Evolutionary conservation across 2,888 invertebrate species (phyloP), one percentile per base, ranked within the genome.

Genomic region (Troglohyphantes excavatus): DNA sequence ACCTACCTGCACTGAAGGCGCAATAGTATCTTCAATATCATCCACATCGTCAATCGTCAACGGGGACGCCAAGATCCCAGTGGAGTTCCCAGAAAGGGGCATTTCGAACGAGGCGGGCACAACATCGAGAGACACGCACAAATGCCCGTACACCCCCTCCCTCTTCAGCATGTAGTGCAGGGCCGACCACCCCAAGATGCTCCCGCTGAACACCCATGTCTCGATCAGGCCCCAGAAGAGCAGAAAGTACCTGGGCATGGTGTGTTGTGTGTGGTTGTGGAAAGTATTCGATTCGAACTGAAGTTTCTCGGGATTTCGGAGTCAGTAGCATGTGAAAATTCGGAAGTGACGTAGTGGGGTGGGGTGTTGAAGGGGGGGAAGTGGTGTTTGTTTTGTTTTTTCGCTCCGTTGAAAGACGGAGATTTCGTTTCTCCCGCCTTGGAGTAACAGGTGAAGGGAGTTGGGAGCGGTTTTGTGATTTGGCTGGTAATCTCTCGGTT

Each of bases 81-180:
- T 21, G 26, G 46, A 46, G 26, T 72, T 72, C 1, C 9, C 0
- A n/a, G 33, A 65, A 21, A 2, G 23, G 9, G 19, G 19, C 68
- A 68, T 9, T 53, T 21, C 29, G 26, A 27, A 17, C 27, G 53
- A 46, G 23, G 43, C 79, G 72, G 26, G 46, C 11, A 19, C 76
- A 43, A 89, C 61, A 0, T 89, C 89, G 2, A 89, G 11, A 3
- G 67, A 19, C 17, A 21, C 53, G 27, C 90, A 90, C 21, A 90
- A 70, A 23, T 81, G 61, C 21, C 90, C 79, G 23, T 91, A 92
- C 29, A 92, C 87, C 0, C 92, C 91, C 61, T 92, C 90, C n/a
- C 81, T 78, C 65, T 92, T 92, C 2, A 92, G 88, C 91, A 92
- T 92, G 46, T 91, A 91, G 59, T 91, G 91, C 17, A 92, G 81